Percentiles rank a stretch among this genome's conserved stretches.
Evolutionary conservation across 2,888 invertebrate species (phyloP).

Genomic region (Xanthia icteritia): DNA sequence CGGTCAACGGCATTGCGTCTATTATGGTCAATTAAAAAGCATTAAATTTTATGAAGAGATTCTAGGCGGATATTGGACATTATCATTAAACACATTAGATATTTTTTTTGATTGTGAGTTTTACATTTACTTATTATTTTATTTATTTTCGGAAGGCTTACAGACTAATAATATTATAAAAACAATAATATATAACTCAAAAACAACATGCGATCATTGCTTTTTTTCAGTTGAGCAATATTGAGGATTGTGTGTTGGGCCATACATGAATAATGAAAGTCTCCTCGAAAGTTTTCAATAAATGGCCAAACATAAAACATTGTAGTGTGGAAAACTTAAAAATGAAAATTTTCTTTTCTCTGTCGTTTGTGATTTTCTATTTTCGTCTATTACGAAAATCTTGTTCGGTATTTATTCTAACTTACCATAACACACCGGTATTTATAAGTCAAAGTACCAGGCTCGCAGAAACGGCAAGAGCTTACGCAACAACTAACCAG

Average conservation of each 20-base stretch:
- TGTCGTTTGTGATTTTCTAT: neutral
- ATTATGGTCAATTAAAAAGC: conserved; percentile 50
- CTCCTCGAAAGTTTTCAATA: neutral
- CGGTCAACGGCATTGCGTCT: conserved; percentile 62
- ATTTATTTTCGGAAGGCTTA: too few species aligned
- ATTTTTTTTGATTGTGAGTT: too few species aligned
- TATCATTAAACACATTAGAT: too few species aligned
- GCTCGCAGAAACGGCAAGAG: conserved; percentile 57
- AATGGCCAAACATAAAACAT: neutral
- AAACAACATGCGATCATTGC: too few species aligned
- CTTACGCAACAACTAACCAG: conserved; percentile 54
- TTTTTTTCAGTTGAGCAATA: neutral
- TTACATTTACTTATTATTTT: too few species aligned
- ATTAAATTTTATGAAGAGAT: conserved; percentile 39
- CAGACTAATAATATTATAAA: too few species aligned
- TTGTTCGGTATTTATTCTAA: neutral
- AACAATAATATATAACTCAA: too few species aligned
- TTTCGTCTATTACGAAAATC: neutral
- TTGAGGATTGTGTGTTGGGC: neutral
- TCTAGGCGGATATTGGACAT: conserved; percentile 27
- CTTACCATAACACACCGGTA: conserved; percentile 26
- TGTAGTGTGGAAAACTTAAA: neutral
- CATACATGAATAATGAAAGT: neutral
- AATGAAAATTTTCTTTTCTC: neutral
- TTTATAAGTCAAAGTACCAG: conserved; percentile 60